These are phyloP conservation scores for Acanthurus lineatus DNA, from an alignment of 2,797 vertebrate genomes.

Conservation along the genomic window DNA sequence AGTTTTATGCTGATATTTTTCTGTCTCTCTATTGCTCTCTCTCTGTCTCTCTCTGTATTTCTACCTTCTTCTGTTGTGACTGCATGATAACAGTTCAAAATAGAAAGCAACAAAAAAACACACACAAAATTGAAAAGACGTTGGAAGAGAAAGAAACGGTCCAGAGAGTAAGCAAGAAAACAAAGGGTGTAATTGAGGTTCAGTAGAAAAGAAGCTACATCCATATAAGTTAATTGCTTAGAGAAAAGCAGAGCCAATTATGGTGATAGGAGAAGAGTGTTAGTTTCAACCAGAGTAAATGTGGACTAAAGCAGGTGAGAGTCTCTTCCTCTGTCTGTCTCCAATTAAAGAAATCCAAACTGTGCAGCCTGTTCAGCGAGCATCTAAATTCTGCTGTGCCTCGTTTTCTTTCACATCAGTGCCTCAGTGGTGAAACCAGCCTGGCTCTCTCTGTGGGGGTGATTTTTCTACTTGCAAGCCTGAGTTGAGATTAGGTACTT, in stretches of 20 bases:
- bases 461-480: slow-evolving; percentile 43
- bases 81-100: neutral
- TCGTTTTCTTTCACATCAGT: slow-evolving; percentile 4
- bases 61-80: neutral
- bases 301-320: slow-evolving; percentile 18
- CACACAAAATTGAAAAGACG: neutral
- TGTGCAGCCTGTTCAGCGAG: slow-evolving; percentile 25
- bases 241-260: neutral
- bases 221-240: neutral
- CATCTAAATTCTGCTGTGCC: slow-evolving; percentile 37
- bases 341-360: slow-evolving; percentile 23
- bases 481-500: slow-evolving; percentile 43
- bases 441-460: slow-evolving; percentile 61
- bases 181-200: neutral
- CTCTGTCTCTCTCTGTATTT: neutral
- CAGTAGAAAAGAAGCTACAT: neutral
- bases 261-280: neutral
- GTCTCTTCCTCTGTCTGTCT: slow-evolving; percentile 4
- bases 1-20: too few species aligned
- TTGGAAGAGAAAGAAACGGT: neutral
- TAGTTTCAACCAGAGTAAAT: slow-evolving; percentile 14
- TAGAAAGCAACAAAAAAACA: neutral
- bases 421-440: slow-evolving; percentile 37
- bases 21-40: neutral
- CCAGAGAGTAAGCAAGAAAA: neutral